A percentile compares a stretch with the other conserved stretches of the same genome.
These are phyloP conservation scores for Pentamera pediparva DNA, from an alignment of 53 echinoderm and acorn worm species.

Conservation along the genomic window DNA sequence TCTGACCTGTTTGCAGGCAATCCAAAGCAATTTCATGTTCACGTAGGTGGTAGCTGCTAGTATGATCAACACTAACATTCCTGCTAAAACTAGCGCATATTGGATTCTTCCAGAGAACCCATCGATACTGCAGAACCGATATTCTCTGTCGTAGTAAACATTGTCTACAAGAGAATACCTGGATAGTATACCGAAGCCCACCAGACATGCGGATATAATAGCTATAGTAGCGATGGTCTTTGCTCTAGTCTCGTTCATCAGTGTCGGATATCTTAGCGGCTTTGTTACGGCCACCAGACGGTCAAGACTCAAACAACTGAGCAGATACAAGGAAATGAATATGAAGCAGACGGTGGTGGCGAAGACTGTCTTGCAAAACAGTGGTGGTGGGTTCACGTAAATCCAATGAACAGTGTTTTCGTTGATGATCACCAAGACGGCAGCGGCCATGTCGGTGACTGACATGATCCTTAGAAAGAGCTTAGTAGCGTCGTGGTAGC, in stretches of 20 bases:
- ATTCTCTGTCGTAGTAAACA: background rate
- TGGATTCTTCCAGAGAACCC: background rate
- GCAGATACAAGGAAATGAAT: background rate
- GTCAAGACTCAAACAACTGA: constrained; percentile 9
- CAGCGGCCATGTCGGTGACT: background rate
- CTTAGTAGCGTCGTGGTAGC: constrained; percentile 12
- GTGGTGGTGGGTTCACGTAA: too few relatives aligned
- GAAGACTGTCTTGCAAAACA: background rate
- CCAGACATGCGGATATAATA: background rate
- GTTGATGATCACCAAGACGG: background rate
- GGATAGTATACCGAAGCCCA: background rate
- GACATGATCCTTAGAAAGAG: background rate
- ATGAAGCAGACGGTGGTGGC: background rate
- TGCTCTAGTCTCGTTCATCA: background rate
- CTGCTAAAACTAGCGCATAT: constrained; percentile 3
- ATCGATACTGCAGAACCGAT: background rate
- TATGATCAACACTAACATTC: background rate
- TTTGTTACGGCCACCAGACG: background rate
- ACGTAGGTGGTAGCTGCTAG: background rate
- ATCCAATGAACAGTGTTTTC: background rate
- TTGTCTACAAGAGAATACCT: background rate
- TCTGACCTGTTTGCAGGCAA: background rate
- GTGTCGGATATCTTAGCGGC: constrained; percentile 1
- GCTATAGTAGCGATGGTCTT: background rate
- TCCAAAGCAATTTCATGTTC: background rate